Percentiles rank a stretch among this genome's conserved stretches.
Conservation (phyloP, 2,113 vertebrate species). For the Phylloscopus whistleri region DNA sequence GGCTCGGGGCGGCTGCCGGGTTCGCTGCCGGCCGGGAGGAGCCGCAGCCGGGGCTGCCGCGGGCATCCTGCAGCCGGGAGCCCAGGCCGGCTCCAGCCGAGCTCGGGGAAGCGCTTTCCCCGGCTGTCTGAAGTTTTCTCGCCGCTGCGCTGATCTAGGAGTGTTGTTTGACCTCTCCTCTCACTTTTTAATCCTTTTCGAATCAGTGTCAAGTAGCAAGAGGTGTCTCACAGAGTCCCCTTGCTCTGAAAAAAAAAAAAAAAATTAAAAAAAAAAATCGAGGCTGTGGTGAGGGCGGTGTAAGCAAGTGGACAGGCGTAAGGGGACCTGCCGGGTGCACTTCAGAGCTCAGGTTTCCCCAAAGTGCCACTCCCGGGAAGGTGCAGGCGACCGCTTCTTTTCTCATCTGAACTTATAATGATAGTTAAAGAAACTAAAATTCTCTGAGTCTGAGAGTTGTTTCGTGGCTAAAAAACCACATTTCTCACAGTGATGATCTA, state of each 20-base stretch:
- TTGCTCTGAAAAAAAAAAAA: neutral
- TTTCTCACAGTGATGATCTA: neutral
- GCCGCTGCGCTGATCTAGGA: neutral
- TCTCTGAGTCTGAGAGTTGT: fast-evolving
- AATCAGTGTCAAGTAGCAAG: neutral
- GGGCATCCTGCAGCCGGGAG: too few species aligned
- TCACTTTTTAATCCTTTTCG: neutral
- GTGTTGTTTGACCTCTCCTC: neutral
- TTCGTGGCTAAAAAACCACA: neutral
- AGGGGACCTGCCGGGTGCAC: neutral
- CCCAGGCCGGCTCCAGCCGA: neutral
- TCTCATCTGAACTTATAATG: neutral
- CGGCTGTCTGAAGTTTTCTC: neutral
- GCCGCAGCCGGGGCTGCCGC: neutral
- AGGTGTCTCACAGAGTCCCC: neutral
- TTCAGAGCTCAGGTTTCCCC: neutral
- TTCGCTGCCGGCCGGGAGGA: neutral
- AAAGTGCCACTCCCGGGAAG: neutral
- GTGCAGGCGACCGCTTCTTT: fast-evolving
- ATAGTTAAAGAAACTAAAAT: neutral
- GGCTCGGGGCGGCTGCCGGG: neutral
- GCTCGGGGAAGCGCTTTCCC: neutral
- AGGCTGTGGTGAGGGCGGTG: neutral
- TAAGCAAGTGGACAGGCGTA: too few species aligned
- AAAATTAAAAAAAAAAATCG: too few species aligned